A percentile compares a stretch with the other conserved stretches of the same genome.
Conservation (phyloP, 2,888 invertebrate species). For the Leptinotarsa rubiginosa region DNA sequence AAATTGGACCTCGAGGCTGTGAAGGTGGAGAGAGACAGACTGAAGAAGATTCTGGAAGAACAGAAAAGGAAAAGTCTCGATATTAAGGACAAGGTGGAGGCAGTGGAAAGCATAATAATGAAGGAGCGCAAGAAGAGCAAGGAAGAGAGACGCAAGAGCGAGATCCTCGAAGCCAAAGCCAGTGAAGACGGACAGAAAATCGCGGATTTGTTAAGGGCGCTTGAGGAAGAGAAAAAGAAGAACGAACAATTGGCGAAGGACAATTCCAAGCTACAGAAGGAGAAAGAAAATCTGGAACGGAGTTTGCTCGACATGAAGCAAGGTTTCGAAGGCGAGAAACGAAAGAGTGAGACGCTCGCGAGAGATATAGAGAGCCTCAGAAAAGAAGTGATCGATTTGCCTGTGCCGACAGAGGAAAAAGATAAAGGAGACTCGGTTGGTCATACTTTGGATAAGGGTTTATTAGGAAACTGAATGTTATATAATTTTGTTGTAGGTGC, state of each 20-base stretch:
- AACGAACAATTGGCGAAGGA: constrained; percentile 31
- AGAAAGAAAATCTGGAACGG: constrained; percentile 31
- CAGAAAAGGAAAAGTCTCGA: constrained; percentile 50
- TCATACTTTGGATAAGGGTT: neutral
- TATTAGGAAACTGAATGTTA: neutral
- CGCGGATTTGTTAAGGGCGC: constrained; percentile 16
- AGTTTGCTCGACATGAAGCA: constrained; percentile 17
- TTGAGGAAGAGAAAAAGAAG: constrained; percentile 33
- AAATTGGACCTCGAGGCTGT: constrained; percentile 37
- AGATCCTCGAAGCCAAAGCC: constrained; percentile 35
- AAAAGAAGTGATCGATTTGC: neutral
- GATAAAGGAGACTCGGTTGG: neutral
- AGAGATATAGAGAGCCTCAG: constrained; percentile 19
- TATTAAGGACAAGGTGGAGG: constrained; percentile 51
- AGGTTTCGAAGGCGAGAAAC: constrained; percentile 24
- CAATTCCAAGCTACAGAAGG: constrained; percentile 27
- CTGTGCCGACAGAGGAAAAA: neutral
- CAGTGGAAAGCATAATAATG: constrained; percentile 51
- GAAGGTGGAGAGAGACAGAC: constrained; percentile 41
- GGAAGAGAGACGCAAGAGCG: constrained; percentile 48
- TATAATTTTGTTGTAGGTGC: constrained; percentile 3
- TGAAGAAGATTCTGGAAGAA: constrained; percentile 48
- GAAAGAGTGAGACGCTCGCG: constrained; percentile 22
- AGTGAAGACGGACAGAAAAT: constrained; percentile 34
- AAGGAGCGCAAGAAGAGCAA: constrained; percentile 52